Percentiles rank a stretch among this genome's conserved stretches.
Conservation (phyloP, 2,797 vertebrate genomes). For the Cercopithecus petaurista region DNA sequence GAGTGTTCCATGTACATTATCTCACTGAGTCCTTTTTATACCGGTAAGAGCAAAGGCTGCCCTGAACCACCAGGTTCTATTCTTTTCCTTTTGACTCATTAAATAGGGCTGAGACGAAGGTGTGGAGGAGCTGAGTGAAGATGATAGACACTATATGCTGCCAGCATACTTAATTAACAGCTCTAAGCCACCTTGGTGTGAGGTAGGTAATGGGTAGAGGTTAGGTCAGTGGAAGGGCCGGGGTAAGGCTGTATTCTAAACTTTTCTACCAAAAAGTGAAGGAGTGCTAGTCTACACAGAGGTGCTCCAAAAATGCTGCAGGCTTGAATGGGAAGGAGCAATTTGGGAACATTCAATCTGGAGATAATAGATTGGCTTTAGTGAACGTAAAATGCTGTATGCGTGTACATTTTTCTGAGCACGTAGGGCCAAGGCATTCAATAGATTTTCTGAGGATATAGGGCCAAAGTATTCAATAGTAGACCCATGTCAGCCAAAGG, state of each 20-base stretch:
- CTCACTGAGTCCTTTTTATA: neutral
- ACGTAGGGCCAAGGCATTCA: neutral
- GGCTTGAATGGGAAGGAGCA: neutral
- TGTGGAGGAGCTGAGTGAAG: neutral
- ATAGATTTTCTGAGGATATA: neutral
- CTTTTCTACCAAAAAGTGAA: neutral
- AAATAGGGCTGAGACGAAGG: neutral
- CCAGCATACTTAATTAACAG: neutral
- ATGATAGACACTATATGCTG: neutral
- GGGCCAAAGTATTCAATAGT: neutral
- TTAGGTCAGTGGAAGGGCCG: neutral
- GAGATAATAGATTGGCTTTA: slow-evolving; percentile 26
- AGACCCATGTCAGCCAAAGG: neutral
- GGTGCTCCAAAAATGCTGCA: neutral
- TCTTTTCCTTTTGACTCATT: neutral
- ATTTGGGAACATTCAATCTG: neutral
- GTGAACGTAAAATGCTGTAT: neutral
- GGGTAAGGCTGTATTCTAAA: neutral
- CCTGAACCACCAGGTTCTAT: neutral
- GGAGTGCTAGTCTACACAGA: neutral
- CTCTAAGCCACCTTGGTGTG: neutral
- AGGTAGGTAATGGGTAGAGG: neutral
- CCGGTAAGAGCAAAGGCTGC: neutral
- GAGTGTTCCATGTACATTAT: neutral
- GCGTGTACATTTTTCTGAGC: neutral